phyloP scores from a whole-genome alignment of 2,113 vertebrate species.

The Phyllostomus hastatus region DNA sequence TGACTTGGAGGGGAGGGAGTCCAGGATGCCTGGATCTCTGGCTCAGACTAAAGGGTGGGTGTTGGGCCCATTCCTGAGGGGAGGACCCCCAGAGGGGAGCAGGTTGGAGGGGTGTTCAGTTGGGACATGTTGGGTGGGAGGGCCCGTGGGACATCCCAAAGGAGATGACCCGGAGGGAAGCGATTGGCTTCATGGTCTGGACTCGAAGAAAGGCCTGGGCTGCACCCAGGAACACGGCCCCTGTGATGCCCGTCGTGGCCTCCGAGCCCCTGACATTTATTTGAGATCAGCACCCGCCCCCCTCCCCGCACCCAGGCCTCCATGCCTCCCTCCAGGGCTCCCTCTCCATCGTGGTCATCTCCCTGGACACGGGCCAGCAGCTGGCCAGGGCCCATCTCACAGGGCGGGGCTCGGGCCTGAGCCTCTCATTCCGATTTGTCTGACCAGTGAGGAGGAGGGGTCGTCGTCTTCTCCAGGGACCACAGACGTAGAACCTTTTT shows the following conservation, averaged over 20 bases:
- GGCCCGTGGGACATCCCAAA: not conserved
- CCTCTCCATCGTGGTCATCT: not conserved
- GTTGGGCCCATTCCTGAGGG: not conserved
- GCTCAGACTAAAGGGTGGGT: fast-evolving
- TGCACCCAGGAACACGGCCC: not conserved
- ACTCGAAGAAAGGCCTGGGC: not conserved
- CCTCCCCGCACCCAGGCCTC: not conserved
- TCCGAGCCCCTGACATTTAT: not conserved
- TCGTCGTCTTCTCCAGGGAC: not conserved
- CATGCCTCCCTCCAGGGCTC: not conserved
- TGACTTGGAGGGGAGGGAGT: not conserved
- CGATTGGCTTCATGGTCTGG: not conserved
- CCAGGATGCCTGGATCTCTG: not conserved
- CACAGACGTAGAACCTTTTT: not conserved
- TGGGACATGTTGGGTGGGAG: not conserved
- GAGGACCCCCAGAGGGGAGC: not conserved
- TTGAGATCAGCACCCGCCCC: not conserved
- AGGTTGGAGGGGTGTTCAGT: not conserved
- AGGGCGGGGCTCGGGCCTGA: not conserved
- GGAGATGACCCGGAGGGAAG: not conserved
- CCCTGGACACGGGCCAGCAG: not conserved
- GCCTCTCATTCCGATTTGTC: not conserved
- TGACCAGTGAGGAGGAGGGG: not conserved
- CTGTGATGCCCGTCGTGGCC: not conserved
- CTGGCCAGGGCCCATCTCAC: not conserved